These are phyloP conservation scores for Melanotaenia maccullochi DNA, from an alignment of 2,797 vertebrate genomes.

Conservation along the genomic window DNA sequence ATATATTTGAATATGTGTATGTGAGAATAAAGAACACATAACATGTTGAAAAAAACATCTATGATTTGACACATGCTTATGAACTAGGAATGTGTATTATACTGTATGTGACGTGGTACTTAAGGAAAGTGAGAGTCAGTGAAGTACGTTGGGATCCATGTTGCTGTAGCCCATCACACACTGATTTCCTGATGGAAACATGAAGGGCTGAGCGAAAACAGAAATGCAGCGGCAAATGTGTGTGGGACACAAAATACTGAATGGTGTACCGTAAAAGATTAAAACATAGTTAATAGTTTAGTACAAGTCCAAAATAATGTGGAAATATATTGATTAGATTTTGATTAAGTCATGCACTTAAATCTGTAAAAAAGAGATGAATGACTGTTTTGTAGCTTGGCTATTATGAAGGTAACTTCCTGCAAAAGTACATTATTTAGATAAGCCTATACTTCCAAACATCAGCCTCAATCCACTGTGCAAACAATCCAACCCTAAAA, in stretches of 20 bases:
- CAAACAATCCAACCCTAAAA: conserved; percentile 7
- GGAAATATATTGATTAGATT: too few relatives aligned
- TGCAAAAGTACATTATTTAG: not conserved
- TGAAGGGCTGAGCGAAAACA: too few relatives aligned
- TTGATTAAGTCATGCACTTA: not conserved
- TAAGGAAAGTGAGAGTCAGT: too few relatives aligned
- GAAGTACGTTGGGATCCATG: not conserved
- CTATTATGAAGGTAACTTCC: not conserved
- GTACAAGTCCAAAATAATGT: too few relatives aligned
- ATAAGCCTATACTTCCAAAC: not conserved
- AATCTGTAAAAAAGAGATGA: not conserved
- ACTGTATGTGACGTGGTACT: not conserved
- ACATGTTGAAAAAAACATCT: not conserved
- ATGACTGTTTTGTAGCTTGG: not conserved
- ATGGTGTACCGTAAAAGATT: too few relatives aligned
- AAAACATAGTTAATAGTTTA: too few relatives aligned
- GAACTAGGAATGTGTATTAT: not conserved
- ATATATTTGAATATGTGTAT: not conserved
- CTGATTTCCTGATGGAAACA: too few relatives aligned
- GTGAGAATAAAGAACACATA: not conserved
- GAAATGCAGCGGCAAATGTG: too few relatives aligned
- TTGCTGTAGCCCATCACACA: too few relatives aligned
- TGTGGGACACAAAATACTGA: too few relatives aligned
- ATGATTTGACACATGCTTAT: too few relatives aligned
- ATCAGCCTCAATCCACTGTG: not conserved